These are phyloP conservation scores for Antheraea assamensis DNA, from an alignment of 2,888 invertebrate species.

Conservation along the genomic window DNA sequence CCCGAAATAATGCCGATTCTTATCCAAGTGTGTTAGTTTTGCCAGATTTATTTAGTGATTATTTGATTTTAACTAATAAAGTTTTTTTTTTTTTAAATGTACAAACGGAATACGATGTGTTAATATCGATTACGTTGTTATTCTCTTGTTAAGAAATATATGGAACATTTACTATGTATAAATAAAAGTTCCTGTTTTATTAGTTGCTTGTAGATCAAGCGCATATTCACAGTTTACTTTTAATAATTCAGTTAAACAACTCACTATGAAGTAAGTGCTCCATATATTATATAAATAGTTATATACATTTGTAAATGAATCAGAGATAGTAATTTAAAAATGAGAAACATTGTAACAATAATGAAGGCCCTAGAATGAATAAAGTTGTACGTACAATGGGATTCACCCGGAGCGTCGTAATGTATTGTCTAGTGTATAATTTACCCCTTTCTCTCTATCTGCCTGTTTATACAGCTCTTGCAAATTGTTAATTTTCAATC, in stretches of 20 bases:
- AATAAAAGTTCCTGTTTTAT: too few relatives aligned
- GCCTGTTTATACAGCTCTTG: neutral
- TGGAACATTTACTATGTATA: too few relatives aligned
- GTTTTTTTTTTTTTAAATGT: too few relatives aligned
- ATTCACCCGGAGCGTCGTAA: slow-evolving; percentile 31
- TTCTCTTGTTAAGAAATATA: too few relatives aligned
- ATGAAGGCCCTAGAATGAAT: slow-evolving; percentile 32
- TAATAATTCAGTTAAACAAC: neutral
- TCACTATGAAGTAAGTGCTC: too few relatives aligned
- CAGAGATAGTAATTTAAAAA: neutral
- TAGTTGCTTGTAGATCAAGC: too few relatives aligned
- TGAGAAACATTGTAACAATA: slow-evolving; percentile 19
- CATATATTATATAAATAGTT: neutral
- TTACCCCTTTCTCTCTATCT: slow-evolving; percentile 23
- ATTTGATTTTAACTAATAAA: too few relatives aligned
- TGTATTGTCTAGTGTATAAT: slow-evolving; percentile 36
- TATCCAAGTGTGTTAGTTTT: too few relatives aligned
- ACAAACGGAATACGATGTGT: too few relatives aligned
- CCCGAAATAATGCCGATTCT: too few relatives aligned
- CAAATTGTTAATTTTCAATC: neutral
- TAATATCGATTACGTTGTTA: too few relatives aligned
- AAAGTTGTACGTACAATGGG: slow-evolving; percentile 35
- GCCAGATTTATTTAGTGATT: too few relatives aligned
- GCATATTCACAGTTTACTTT: neutral
- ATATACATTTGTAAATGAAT: neutral